phyloP scores from a whole-genome alignment of 2,797 vertebrate genomes.

The Acanthurus lineatus region DNA sequence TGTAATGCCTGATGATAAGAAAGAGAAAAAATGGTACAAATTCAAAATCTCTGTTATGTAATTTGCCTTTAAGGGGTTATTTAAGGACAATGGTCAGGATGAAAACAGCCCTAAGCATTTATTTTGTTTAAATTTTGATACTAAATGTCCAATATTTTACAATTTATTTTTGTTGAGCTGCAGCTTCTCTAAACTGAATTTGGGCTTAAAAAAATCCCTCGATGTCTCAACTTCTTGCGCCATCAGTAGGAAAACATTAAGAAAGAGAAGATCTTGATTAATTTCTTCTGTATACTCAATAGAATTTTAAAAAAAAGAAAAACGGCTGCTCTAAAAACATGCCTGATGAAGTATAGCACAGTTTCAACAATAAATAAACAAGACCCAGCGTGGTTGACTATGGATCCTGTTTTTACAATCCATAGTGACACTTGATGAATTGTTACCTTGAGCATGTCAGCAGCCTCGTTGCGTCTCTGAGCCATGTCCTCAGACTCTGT shows the following conservation, averaged over 20 bases:
- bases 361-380: no score
- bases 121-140: background rate
- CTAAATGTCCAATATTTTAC: background rate
- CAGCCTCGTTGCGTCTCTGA: slow-evolving; percentile 95
- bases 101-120: background rate
- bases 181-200: background rate
- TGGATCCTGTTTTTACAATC: slow-evolving; percentile 13
- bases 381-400: background rate
- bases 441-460: slow-evolving; percentile 96
- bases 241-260: background rate
- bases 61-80: no score
- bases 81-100: no score
- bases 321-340: background rate
- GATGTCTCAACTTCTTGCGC: background rate
- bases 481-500: slow-evolving; percentile 99
- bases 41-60: background rate
- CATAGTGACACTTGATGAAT: background rate
- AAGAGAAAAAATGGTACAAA: background rate
- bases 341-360: background rate
- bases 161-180: background rate
- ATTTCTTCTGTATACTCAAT: background rate
- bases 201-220: background rate
- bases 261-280: background rate
- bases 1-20: slow-evolving; percentile 89
- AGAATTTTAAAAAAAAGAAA: background rate